Evolutionary conservation across 2,797 vertebrate species (phyloP), one percentile per base, ranked within the genome.

Genomic region (Xiphophorus birchmanni): DNA sequence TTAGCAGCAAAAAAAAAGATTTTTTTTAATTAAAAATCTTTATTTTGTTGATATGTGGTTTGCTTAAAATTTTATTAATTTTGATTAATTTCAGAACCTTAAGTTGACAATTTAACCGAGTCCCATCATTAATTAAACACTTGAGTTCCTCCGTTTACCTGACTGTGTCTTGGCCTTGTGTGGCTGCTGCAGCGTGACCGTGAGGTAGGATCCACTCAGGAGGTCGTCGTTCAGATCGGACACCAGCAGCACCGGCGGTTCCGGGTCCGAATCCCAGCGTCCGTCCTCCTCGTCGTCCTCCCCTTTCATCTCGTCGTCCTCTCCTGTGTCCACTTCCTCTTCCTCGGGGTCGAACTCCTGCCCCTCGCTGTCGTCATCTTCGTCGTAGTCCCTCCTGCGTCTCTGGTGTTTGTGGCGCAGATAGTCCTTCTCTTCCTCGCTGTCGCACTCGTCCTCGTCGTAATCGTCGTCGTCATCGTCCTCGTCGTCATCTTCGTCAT

Each of bases 121-220:
- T 56, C 52, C 54, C 54, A 26, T 9, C 54, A 56, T 2, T 11
- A 13, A 13, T 60, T 7, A 17, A 65, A 35, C 21, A 4, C 8
- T 67, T 3, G 15, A 9, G 15, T 37, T 9, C 32, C 8, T 71
- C 40, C 7, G 35, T 83, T 82, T 77, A 95, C 94, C 97, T 73
- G 97, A 94, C 18, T 95, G 94, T 26, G 89, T 93, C 80, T 89
- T 94, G 78, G 95, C 88, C 95, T 97, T 97, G 93, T 97, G 96
- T 87, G 97, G 96, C 87, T 96, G 96, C 93, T 99, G 98, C 6
- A 99, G 96, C 0, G 98, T 99, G 79, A 99, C 98, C 0, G 98
- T 99, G 92, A 98, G 96, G 92, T 98, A 99, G 88, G 98, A 98
- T 79, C 97, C 97, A 15, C 97, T 97, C 80, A 98, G 96, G 86